phyloP scores from a whole-genome alignment of 2,888 invertebrate genomes.

The Sthenelais limicola region DNA sequence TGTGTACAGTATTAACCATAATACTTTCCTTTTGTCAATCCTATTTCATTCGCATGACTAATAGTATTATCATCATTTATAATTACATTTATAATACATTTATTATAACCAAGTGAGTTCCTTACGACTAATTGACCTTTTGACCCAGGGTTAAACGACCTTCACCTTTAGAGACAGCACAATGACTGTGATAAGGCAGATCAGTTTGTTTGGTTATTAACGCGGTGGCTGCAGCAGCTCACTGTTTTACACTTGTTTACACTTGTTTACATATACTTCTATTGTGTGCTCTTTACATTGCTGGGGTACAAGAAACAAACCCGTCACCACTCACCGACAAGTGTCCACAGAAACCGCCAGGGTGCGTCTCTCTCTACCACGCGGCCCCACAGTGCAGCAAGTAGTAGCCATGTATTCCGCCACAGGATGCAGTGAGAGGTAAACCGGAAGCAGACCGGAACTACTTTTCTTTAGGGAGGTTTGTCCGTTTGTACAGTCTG shows the following conservation, averaged over 20 bases:
- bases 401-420: slow-evolving; percentile 33
- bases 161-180: slow-evolving; percentile 35
- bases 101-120: too few species aligned
- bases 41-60: too few species aligned
- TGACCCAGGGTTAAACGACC: slow-evolving; percentile 31
- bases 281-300: too few species aligned
- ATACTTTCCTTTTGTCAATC: too few species aligned
- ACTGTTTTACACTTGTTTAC: too few species aligned
- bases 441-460: neutral
- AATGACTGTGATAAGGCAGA: slow-evolving; percentile 32
- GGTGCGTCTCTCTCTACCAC: neutral
- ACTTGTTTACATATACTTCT: too few species aligned
- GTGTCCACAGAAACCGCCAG: neutral
- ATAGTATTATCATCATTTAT: too few species aligned
- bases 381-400: neutral
- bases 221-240: too few species aligned
- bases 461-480: neutral
- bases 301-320: neutral
- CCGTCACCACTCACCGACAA: neutral
- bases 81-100: too few species aligned
- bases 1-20: too few species aligned
- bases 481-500: too few species aligned
- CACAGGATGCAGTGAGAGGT: neutral
- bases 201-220: too few species aligned
- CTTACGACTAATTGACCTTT: slow-evolving; percentile 18